Evolutionary conservation across 2,797 vertebrate genomes (phyloP), one percentile per base, ranked within the genome.

Genomic region (Discoglossus pictus): DNA sequence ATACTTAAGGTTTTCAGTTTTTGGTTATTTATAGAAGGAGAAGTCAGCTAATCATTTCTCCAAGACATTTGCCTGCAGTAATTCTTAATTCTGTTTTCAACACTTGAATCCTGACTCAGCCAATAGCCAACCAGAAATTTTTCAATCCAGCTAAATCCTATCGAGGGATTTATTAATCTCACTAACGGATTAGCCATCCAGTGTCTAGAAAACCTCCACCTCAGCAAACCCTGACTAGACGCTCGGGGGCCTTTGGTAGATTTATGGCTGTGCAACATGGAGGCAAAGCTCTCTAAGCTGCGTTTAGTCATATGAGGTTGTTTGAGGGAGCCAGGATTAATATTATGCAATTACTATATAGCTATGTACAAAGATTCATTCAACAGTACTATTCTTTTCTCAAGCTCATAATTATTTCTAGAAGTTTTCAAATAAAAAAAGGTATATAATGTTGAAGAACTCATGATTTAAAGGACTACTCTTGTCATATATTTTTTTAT

Each of bases 61-160:
- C 13, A 1, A 67, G 66, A 68, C 67, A 48, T 62, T 62, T 62
- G 59, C 59, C 25, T 48, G 35, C 21, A 67, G 54, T 67, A 23
- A 59, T 50, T 59, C 39, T 8, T 69, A 61, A 61, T 69, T 39
- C 59, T 18, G n/a, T 40, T 42, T 39, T 55, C 50, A 18, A 21
- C 39, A 31, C 34, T 55, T 55, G 50, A 63, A 61, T 50, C 52
- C 35, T 50, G 51, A 47, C 52, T 56, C 43, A 70, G 51, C 67
- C 67, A 70, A 70, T 63, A 39, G 36, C n/a, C 23, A 34, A 36
- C 12, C 42, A n/a, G 58, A 15, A 62, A 54, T 34, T 55, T 62
- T 42, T 55, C 58, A 55, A 64, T 71, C 61, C 51, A 15, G 16
- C 6, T 43, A 64, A 71, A 71, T 71, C 68, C 68, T 50, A 64